Base-by-base conservation (phyloP, 2,888 invertebrate genomes). In the Hirtodrosophila duncani region DNA sequence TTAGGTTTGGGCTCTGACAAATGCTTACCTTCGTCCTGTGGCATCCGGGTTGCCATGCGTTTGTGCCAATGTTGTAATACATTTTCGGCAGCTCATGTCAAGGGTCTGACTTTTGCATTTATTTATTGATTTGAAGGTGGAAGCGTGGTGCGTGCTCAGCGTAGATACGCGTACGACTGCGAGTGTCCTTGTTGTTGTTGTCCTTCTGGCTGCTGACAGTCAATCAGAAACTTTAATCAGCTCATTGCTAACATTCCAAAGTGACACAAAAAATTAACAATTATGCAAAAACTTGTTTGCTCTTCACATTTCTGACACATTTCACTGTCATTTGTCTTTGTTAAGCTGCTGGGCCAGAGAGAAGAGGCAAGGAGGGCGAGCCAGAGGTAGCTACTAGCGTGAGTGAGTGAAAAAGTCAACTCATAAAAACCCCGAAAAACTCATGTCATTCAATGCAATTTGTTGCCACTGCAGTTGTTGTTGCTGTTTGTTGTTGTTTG, bases 391-490 rank as follows among this genome's bases (percentile, higher is more conserved):
- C 7, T 20, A 29, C 14, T 10, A 14, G 18, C 10, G 20, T 6
- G 20, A 20, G 20, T 20, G 20, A 20, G 20, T 6, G 20, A 20
- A 7, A 20, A 20, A 44, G 38, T 17, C 17, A 30, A 31, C 31
- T 41, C 46, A 31, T 26, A 49, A 44, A 34, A 27, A 36, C 18
- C 7, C 3, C 6, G 33, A 31, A 43, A 77, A 72, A 69, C 50
- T 70, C 78, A 77, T 74, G 67, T 67, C 70, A 78, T 78, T 74
- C 55, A 58, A 70, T 78, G 72, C 67, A 72, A 67, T 74, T 58
- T 46, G 18, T n/a, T 31, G 24, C 18, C 27, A n/a, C n/a, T 65
- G 52, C 31, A 58, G 52, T 34, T 38, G 23, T 46, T 13, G 11
- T 18, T 36, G 27, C 43, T 11, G 34, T 30, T 30, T 30, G 30